phyloP scores from a whole-genome alignment of 2,888 invertebrate species.

The Tetragnatha montana region DNA sequence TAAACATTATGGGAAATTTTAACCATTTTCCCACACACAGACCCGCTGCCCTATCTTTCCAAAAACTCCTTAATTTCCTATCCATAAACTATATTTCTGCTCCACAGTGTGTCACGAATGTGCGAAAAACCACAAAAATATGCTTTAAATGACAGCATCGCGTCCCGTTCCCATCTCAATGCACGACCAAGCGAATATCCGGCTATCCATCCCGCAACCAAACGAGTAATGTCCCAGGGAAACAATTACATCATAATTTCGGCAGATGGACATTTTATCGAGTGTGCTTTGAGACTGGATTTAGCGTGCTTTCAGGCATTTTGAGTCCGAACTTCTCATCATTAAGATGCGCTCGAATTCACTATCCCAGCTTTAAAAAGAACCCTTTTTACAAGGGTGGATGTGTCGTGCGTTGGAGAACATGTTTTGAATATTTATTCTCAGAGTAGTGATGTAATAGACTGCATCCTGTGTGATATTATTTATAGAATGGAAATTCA shows the following conservation, averaged over 20 bases:
- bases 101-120: conserved; percentile 3
- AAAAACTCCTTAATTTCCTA: neutral
- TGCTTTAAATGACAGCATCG: neutral
- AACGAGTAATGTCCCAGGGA: neutral
- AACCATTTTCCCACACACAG: neutral
- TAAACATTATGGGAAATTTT: neutral
- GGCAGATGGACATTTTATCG: neutral
- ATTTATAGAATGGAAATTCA: neutral
- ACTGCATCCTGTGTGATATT: no score
- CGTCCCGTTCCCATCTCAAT: neutral
- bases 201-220: neutral
- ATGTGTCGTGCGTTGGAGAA: neutral
- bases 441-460: neutral
- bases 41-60: neutral
- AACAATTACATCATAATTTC: neutral
- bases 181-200: conserved; percentile 16
- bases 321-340: neutral
- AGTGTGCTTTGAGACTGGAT: neutral
- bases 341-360: conserved; percentile 14
- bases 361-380: neutral
- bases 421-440: neutral
- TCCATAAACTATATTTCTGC: neutral
- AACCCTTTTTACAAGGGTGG: neutral
- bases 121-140: neutral
- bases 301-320: conserved; percentile 31